Evolutionary conservation across 2,113 vertebrate genomes (phyloP).

Genomic region (Toxotes jaculatrix): DNA sequence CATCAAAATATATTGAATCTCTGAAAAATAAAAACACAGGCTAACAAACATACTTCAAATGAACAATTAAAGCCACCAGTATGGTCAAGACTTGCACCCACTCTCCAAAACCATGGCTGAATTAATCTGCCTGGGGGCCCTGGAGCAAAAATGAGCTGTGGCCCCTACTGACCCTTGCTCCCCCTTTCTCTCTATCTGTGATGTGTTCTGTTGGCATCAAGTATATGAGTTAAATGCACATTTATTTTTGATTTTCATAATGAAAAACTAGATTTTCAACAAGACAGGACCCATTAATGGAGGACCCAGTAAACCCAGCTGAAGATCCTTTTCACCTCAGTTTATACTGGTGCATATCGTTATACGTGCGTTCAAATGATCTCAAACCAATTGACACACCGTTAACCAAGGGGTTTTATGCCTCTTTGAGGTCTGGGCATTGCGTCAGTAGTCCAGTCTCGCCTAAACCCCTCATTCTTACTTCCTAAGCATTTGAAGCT

Average conservation of each 20-base stretch:
- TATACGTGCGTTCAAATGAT: not conserved
- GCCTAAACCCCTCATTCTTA: no score
- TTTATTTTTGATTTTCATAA: not conserved
- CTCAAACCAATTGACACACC: not conserved
- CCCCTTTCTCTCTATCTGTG: not conserved
- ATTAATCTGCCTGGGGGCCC: not conserved
- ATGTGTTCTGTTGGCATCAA: not conserved
- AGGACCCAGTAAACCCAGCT: no score
- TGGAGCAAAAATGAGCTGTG: not conserved
- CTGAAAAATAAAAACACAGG: not conserved
- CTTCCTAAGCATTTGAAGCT: no score
- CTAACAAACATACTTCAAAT: conserved; percentile 18
- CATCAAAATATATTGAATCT: conserved; percentile 3
- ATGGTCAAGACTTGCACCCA: not conserved
- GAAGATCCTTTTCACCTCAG: no score
- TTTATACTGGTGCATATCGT: not conserved
- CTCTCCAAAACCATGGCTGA: not conserved
- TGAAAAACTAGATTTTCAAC: not conserved
- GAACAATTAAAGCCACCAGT: conserved; percentile 4
- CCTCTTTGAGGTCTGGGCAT: no score
- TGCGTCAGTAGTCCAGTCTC: no score
- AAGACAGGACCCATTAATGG: no score
- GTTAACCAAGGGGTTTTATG: no score
- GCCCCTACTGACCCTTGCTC: not conserved
- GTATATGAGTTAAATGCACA: no score